These are phyloP conservation scores for Carcinoscorpius rotundicauda DNA, from an alignment of 1,140 invertebrate genomes.

Conservation along the genomic window DNA sequence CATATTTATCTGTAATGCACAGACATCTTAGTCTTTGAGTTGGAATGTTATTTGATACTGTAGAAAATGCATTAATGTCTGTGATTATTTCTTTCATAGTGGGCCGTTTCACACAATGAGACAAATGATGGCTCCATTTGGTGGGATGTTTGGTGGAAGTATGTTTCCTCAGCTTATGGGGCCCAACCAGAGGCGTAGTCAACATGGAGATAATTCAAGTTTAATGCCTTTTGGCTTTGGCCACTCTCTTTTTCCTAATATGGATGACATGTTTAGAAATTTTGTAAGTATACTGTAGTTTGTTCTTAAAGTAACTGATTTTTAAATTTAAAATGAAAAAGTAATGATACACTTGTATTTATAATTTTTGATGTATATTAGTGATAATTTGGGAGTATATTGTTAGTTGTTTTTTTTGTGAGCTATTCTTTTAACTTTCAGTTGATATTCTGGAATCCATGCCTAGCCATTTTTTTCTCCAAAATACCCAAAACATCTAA, in stretches of 20 bases:
- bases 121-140: constrained; percentile 22
- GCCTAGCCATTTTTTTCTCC: neutral
- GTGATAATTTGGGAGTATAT: neutral
- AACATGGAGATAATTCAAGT: constrained; percentile 5
- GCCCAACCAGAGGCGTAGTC: constrained; percentile 14
- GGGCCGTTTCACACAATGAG: no score
- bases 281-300: constrained; percentile 12
- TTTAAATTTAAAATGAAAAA: constrained; percentile 4
- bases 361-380: constrained; percentile 4
- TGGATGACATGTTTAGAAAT: constrained; percentile 22
- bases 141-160: constrained; percentile 33
- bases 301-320: neutral
- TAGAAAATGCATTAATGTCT: no score
- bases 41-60: no score
- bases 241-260: constrained; percentile 26
- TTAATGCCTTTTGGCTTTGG: constrained; percentile 37
- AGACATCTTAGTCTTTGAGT: no score
- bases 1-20: no score
- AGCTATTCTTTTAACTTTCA: constrained; percentile 17
- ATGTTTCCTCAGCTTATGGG: constrained; percentile 36
- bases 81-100: no score
- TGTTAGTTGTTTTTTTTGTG: constrained; percentile 5
- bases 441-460: neutral
- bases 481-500: no score
- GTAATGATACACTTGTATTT: constrained; percentile 1